Conservation (phyloP, 35 echinoderm and acorn worm genomes). For the Lytechinus pictus region DNA sequence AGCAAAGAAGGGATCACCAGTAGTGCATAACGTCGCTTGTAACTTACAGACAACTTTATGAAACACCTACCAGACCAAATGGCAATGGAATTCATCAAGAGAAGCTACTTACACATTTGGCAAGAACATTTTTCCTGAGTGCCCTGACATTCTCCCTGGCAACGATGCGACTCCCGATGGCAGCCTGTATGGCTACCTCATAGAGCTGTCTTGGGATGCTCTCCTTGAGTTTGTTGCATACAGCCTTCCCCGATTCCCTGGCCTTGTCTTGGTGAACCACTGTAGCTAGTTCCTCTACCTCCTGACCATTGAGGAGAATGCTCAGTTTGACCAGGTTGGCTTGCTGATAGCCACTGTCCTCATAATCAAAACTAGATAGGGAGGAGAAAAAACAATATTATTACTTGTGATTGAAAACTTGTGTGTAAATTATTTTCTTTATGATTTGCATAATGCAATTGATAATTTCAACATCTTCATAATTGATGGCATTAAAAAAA, state of each 20-base stretch:
- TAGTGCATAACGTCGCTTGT: too few species aligned
- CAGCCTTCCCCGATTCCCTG: slow-evolving; percentile 67
- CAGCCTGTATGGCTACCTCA: slow-evolving; percentile 93
- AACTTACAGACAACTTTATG: too few species aligned
- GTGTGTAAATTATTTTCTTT: not conserved
- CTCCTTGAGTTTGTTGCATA: slow-evolving; percentile 78
- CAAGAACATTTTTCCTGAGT: slow-evolving; percentile 85
- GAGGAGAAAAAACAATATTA: not conserved
- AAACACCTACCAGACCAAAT: too few species aligned
- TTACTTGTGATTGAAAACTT: not conserved
- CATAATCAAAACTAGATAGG: slow-evolving; percentile 88
- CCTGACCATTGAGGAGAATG: slow-evolving; percentile 80
- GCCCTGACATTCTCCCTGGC: slow-evolving; percentile 89
- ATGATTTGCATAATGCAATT: too few species aligned
- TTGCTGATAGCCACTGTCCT: slow-evolving; percentile 81
- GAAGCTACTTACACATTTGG: slow-evolving; percentile 86
- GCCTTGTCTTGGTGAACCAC: slow-evolving; percentile 82
- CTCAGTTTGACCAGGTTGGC: slow-evolving; percentile 87
- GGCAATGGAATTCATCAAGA: too few species aligned
- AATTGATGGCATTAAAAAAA: too few species aligned
- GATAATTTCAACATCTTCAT: too few species aligned
- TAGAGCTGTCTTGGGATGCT: slow-evolving; percentile 91
- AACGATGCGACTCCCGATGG: slow-evolving; percentile 78
- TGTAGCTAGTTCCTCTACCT: slow-evolving; percentile 79
- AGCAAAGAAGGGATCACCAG: too few species aligned